Evolutionary conservation across 1,140 invertebrate genomes (phyloP), one percentile per base, ranked within the genome.

Genomic region (Marisa cornuarietis): DNA sequence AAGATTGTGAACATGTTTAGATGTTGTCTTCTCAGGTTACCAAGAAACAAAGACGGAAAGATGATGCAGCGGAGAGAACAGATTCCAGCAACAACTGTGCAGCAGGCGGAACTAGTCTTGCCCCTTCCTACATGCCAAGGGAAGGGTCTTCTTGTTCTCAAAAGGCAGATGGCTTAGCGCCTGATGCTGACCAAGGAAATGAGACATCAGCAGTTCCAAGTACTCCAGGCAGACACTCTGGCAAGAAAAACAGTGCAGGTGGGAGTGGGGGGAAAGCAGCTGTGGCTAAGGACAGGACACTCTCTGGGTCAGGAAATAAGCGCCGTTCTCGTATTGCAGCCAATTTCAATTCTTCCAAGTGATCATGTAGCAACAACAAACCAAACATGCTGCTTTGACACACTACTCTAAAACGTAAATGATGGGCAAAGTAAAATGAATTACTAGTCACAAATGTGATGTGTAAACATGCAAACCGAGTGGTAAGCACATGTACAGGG

Each of bases 271-370:
- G 24, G 69, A 78, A 74, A 26, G 51, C 54, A 31, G 31, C 71
- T 66, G 42, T 26, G 18, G n/a, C 14, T 18, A 79, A 81, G 42
- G 74, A 76, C 8, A 71, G 75, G 18, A 49, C 26, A 31, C 62
- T 79, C 22, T 71, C 76, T 31, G 73, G 61, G 13, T 61, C 49
- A 16, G 71, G 76, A 8, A 76, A 73, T 54, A 81, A 80, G 76
- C 75, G 83, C 24, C 81, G 82, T 13, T 69, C 85, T 49, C 73
- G 85, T 73, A 82, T 86, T 54, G 85, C 85, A 42, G 85, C 85
- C 42, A 86, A 86, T 51, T 82, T 86, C 54, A 79, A 76, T 13
- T 73, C 71, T 49, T 54, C 71, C 14, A 54, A 73, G 8, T 73
- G 51, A 73, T 31, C n/a, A 68, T n/a, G 22, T 68, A 68, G 65